Conservation (phyloP, 2,797 vertebrate genomes). For the Sciurus vulgaris region DNA sequence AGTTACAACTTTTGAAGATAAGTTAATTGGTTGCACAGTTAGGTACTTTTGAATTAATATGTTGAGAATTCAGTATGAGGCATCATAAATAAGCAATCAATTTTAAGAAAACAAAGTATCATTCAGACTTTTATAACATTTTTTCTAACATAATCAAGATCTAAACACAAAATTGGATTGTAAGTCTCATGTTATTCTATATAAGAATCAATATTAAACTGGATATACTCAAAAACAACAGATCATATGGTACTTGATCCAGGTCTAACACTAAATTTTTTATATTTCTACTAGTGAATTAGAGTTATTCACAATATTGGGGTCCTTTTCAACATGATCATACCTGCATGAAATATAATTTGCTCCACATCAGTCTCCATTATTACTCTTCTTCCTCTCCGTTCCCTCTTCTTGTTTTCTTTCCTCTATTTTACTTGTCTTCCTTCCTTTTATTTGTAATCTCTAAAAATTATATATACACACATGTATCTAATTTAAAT, state of each 20-base stretch:
- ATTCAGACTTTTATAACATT: not conserved
- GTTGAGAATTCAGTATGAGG: not conserved
- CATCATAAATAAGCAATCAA: not conserved
- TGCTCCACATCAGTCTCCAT: too few species aligned
- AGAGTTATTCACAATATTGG: not conserved
- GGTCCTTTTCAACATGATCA: not conserved
- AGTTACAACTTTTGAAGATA: not conserved
- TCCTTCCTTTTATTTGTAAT: too few species aligned
- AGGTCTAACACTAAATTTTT: not conserved
- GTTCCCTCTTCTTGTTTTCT: rapidly evolving
- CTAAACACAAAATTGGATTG: not conserved
- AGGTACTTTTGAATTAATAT: not conserved
- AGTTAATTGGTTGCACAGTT: not conserved
- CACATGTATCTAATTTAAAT: too few species aligned
- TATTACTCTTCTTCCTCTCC: too few species aligned
- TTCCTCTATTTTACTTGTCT: too few species aligned
- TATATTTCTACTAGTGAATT: not conserved
- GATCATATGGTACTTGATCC: too few species aligned
- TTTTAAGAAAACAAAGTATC: not conserved
- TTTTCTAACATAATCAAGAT: not conserved
- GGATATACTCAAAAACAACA: too few species aligned
- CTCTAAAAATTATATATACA: too few species aligned
- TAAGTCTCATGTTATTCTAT: not conserved
- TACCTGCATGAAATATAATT: too few species aligned
- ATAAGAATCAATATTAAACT: too few species aligned